Percentiles rank a stretch among this genome's conserved stretches.
Conservation (phyloP, 2,888 invertebrate species). For the Euzetes globulus region DNA sequence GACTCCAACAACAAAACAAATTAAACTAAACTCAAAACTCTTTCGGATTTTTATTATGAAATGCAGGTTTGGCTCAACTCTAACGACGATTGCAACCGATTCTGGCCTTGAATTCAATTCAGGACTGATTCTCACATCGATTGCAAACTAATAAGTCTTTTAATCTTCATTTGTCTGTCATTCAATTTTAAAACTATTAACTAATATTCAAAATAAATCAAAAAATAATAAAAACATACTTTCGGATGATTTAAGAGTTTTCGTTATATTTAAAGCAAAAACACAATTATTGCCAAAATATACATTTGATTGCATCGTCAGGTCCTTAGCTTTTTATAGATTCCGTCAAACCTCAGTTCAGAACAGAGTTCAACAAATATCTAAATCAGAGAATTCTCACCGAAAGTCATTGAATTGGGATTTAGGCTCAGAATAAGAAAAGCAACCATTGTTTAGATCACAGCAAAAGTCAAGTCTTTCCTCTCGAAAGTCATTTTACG, state of each 20-base stretch:
- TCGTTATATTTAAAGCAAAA: no score
- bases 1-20: neutral
- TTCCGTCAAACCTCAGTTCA: neutral
- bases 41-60: neutral
- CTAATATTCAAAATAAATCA: neutral
- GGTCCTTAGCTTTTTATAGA: neutral
- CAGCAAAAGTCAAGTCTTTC: no score
- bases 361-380: neutral
- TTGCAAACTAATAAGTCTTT: neutral
- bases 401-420: neutral
- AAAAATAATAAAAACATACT: neutral
- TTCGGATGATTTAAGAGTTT: no score
- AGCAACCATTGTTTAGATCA: no score
- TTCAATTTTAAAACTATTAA: neutral
- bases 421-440: neutral
- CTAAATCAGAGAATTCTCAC: neutral
- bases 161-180: neutral
- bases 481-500: no score
- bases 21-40: neutral
- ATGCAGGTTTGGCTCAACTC: neutral
- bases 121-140: neutral
- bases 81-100: neutral
- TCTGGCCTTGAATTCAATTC: constrained; percentile 3
- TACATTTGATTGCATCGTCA: neutral
- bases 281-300: neutral